phyloP scores from a whole-genome alignment of 2,113 vertebrate genomes.

The Barbus barbus region DNA sequence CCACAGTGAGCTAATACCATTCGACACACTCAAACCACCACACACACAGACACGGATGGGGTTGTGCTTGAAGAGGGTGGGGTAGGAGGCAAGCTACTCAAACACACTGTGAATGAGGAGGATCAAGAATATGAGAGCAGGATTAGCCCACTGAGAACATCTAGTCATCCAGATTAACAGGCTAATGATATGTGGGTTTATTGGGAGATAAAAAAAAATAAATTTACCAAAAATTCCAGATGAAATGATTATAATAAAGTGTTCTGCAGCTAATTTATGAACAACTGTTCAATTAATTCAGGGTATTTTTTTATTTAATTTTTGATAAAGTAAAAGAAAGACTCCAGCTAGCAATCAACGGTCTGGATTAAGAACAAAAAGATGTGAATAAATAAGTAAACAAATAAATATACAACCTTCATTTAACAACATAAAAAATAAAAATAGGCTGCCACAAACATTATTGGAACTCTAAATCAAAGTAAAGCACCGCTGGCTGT shows the following conservation, averaged over 20 bases:
- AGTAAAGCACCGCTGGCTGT: conserved; percentile 51
- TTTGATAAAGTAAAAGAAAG: not conserved
- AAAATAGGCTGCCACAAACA: conserved; percentile 53
- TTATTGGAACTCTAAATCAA: conserved; percentile 56
- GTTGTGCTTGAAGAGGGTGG: conserved; percentile 24
- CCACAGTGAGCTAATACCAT: conserved; percentile 73
- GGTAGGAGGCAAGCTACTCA: not conserved
- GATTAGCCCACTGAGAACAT: conserved; percentile 40
- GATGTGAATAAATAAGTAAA: conserved; percentile 9
- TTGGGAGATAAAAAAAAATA: not conserved
- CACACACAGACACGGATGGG: conserved; percentile 27
- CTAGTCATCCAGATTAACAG: conserved; percentile 33
- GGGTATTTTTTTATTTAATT: not conserved
- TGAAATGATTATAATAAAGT: not conserved
- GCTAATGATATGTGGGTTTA: conserved; percentile 38
- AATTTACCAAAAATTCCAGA: not conserved
- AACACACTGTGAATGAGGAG: conserved; percentile 28
- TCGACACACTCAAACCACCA: conserved; percentile 71
- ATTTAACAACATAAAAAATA: conserved; percentile 5
- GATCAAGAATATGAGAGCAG: conserved; percentile 33
- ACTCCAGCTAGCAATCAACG: not conserved
- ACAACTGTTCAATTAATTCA: not conserved
- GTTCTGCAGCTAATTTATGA: not conserved
- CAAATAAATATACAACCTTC: conserved; percentile 26
- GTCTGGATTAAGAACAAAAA: not conserved